Percentiles rank a stretch among this genome's conserved stretches.
Evolutionary conservation across 2,888 invertebrate genomes (phyloP).

Genomic region (Steromphala cineraria): DNA sequence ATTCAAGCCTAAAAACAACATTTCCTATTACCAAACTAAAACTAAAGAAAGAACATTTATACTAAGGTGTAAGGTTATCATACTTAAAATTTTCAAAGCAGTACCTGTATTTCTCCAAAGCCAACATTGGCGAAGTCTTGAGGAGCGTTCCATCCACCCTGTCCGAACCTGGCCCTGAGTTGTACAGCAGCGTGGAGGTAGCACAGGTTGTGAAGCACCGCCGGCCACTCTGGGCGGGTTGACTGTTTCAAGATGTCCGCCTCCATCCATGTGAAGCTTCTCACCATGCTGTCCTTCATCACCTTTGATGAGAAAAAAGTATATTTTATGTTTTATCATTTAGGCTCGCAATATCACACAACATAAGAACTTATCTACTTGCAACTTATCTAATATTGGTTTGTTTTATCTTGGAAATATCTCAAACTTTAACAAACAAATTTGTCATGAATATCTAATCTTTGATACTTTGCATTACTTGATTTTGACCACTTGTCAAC

Average conservation of each 20-base stretch:
- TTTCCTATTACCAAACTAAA: no score
- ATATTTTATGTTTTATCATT: background rate
- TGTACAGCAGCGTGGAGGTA: slow-evolving; percentile 73
- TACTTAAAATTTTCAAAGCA: no score
- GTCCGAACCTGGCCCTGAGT: slow-evolving; percentile 68
- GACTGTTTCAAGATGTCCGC: slow-evolving; percentile 70
- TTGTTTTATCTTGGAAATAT: no score
- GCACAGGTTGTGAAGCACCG: slow-evolving; percentile 74
- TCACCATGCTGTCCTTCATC: slow-evolving; percentile 71
- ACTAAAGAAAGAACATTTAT: no score
- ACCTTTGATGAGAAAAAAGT: slow-evolving; percentile 48
- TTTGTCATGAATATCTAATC: no score
- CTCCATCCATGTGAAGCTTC: slow-evolving; percentile 70
- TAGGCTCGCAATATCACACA: background rate
- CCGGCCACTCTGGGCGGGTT: slow-evolving; percentile 69
- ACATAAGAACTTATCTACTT: no score
- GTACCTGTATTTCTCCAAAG: slow-evolving; percentile 63
- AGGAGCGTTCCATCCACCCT: slow-evolving; percentile 73
- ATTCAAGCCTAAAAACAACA: no score
- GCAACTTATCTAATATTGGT: no score
- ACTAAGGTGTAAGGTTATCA: no score
- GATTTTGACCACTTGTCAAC: no score
- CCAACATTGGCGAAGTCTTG: slow-evolving; percentile 66
- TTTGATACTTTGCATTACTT: no score
- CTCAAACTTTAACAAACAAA: no score